phyloP scores from a whole-genome alignment of 2,797 vertebrate genomes.

The Acanthurus tractus region DNA sequence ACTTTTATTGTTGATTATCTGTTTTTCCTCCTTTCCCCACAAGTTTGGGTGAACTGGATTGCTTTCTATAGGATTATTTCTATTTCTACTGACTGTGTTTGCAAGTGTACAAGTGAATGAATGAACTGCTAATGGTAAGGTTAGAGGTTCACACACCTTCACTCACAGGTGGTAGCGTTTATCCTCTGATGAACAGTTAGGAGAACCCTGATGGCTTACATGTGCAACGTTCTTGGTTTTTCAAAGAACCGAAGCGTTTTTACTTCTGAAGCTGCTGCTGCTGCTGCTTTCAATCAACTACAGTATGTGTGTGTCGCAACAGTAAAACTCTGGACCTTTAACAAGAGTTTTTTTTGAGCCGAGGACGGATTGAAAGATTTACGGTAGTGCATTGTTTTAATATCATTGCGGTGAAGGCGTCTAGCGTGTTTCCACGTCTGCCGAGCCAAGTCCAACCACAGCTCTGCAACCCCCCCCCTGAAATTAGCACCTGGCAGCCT shows the following conservation, averaged over 20 bases:
- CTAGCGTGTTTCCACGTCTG: conserved; percentile 30
- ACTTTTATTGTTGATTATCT: conserved; percentile 43
- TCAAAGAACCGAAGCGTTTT: conserved; percentile 15
- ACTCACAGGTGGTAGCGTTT: conserved; percentile 62
- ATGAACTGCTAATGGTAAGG: conserved; percentile 19
- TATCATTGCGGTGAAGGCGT: conserved; percentile 28
- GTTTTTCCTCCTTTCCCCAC: conserved; percentile 21
- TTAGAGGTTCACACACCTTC: conserved; percentile 16
- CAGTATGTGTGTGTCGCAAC: conserved; percentile 3
- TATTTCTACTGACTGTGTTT: conserved; percentile 10
- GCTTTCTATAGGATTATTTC: conserved; percentile 31
- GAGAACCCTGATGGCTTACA: conserved; percentile 38
- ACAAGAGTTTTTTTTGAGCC: conserved; percentile 22
- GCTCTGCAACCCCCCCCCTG: conserved; percentile 12
- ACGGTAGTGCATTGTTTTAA: conserved; percentile 54
- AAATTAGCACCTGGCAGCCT: conserved; percentile 49
- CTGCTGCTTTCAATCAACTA: conserved; percentile 31
- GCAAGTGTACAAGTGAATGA: neutral
- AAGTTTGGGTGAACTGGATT: conserved; percentile 27
- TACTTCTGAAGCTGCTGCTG: conserved; percentile 65
- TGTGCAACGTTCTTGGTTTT: conserved; percentile 46
- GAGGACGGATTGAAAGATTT: conserved; percentile 54
- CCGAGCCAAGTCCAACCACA: conserved; percentile 33
- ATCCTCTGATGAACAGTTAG: conserved; percentile 58
- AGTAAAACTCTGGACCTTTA: conserved; percentile 33